These are phyloP conservation scores for Eutolmus rufibarbis DNA, from an alignment of 2,888 invertebrate genomes.

Conservation along the genomic window DNA sequence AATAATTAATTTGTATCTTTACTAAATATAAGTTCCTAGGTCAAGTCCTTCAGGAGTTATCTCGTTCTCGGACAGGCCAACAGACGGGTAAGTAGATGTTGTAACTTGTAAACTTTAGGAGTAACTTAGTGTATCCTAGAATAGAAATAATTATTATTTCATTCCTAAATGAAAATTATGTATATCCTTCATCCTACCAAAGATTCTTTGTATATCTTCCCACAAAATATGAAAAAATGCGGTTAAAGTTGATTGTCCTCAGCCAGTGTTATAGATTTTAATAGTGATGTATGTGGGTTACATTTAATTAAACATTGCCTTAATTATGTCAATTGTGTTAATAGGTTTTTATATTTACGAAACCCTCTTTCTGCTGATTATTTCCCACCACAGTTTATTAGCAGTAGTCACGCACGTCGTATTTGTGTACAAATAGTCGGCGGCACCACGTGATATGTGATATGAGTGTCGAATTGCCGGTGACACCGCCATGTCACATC, in stretches of 20 bases:
- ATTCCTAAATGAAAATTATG: no score
- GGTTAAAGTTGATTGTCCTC: not conserved
- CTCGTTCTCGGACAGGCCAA: no score
- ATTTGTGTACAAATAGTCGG: not conserved
- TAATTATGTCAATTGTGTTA: not conserved
- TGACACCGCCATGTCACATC: not conserved
- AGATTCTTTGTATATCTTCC: no score
- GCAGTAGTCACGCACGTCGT: not conserved
- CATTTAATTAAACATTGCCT: not conserved
- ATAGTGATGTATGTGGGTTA: not conserved
- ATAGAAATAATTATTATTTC: no score
- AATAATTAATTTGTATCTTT: no score
- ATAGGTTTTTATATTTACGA: not conserved
- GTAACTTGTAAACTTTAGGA: no score
- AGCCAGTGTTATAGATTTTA: not conserved
- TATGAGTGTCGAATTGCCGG: not conserved
- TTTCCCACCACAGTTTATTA: not conserved
- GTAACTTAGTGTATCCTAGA: no score
- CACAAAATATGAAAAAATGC: no score
- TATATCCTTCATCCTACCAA: no score
- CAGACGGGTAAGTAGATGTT: no score
- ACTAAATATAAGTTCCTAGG: no score
- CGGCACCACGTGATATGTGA: not conserved
- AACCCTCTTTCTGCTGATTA: not conserved
- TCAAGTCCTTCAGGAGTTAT: no score